Conservation (phyloP, 2,113 vertebrate genomes). For the Mesocricetus auratus region DNA sequence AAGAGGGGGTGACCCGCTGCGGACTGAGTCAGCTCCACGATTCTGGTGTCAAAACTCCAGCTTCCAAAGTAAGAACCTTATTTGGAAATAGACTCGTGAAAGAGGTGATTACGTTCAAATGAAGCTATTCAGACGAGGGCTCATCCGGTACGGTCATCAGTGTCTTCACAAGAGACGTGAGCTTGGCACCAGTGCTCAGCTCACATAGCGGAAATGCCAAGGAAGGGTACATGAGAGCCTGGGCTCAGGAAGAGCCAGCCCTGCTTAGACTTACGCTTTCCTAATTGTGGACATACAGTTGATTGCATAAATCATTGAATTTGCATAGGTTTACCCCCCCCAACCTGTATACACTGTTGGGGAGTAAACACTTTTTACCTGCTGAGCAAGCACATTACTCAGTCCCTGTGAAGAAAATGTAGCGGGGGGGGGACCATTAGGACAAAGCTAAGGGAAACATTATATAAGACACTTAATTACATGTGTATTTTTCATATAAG, state of each 20-base stretch:
- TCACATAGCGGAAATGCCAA: accelerated
- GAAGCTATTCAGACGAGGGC: not conserved
- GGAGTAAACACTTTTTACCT: not conserved
- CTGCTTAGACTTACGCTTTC: not conserved
- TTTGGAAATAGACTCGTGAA: not conserved
- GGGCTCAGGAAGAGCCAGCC: not conserved
- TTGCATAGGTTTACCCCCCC: not conserved
- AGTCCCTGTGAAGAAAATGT: not conserved
- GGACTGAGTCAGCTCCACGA: not conserved
- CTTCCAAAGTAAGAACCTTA: not conserved
- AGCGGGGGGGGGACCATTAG: not conserved
- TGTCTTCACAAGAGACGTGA: not conserved
- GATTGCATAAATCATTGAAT: not conserved
- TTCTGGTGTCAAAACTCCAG: not conserved
- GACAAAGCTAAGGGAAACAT: not conserved
- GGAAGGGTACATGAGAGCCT: not conserved
- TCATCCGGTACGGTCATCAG: not conserved
- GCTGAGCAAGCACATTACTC: not conserved
- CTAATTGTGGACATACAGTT: not conserved
- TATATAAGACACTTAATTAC: not conserved
- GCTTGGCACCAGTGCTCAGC: accelerated
- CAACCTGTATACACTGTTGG: too few species aligned
- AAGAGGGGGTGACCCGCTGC: not conserved
- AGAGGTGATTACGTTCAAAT: not conserved
- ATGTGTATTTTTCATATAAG: not conserved